Conservation (phyloP, 2,797 vertebrate species). For the Acipenser ruthenus region DNA sequence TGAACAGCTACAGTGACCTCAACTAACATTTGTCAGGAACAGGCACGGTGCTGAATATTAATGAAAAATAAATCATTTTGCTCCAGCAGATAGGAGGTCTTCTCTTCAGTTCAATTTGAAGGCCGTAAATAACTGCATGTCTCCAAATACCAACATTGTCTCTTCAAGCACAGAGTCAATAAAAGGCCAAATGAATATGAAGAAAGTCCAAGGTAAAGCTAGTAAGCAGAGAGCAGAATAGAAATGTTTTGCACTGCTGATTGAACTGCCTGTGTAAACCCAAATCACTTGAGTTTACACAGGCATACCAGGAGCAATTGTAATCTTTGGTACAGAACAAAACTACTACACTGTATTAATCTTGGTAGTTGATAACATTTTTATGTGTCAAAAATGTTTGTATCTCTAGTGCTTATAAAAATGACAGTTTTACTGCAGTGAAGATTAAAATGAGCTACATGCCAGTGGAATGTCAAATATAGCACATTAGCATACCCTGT, state of each 20-base stretch:
- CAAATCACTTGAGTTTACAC: conserved; percentile 13
- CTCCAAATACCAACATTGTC: no score
- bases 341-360: conserved; percentile 23
- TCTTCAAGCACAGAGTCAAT: no score
- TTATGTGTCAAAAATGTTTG: conserved; percentile 21
- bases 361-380: conserved; percentile 27
- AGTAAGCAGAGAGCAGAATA: no score
- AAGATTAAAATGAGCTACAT: conserved; percentile 38
- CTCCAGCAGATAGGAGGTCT: no score
- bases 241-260: not conserved
- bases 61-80: no score
- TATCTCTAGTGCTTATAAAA: conserved; percentile 29
- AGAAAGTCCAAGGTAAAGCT: no score
- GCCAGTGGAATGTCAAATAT: conserved; percentile 39
- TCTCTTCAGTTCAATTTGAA: no score
- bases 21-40: no score
- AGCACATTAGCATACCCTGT: conserved; percentile 34
- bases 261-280: conserved; percentile 18
- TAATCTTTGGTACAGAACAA: conserved; percentile 4
- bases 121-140: no score
- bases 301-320: conserved; percentile 5
- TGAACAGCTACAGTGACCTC: no score
- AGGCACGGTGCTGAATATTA: no score
- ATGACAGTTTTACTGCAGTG: conserved; percentile 32
- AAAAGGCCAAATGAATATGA: no score